phyloP scores from a whole-genome alignment of 2,888 invertebrate species.

The Epiperipatus broadwayi region DNA sequence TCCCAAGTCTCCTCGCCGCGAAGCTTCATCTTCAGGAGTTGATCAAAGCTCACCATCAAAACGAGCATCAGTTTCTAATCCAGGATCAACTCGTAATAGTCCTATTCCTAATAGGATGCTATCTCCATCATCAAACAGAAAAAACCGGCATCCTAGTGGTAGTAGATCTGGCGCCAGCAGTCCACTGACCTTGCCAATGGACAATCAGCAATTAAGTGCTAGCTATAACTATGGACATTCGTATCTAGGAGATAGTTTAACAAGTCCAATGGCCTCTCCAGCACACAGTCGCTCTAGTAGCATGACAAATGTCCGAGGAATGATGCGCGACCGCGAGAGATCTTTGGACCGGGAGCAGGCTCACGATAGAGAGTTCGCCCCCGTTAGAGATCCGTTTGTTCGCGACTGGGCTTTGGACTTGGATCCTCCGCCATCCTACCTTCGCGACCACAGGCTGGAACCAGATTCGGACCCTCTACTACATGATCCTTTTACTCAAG shows the following conservation, averaged over 20 bases:
- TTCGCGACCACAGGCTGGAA: not conserved
- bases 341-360: slow-evolving; percentile 45
- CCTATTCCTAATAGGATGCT: slow-evolving; percentile 12
- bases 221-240: slow-evolving; percentile 15
- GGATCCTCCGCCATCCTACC: slow-evolving; percentile 1
- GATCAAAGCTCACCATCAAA: slow-evolving; percentile 15
- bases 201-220: slow-evolving; percentile 20
- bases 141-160: slow-evolving; percentile 19
- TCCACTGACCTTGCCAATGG: slow-evolving; percentile 23
- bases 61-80: slow-evolving; percentile 16
- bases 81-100: slow-evolving; percentile 18
- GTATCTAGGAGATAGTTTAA: too few relatives aligned
- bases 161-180: slow-evolving; percentile 18
- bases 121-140: slow-evolving; percentile 15
- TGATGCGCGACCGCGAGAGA: slow-evolving; percentile 24
- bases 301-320: slow-evolving; percentile 19
- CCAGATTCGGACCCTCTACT: slow-evolving; percentile 21
- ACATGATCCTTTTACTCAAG: too few relatives aligned
- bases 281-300: too few relatives aligned
- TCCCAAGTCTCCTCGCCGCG: slow-evolving; percentile 26
- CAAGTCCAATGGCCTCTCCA: too few relatives aligned
- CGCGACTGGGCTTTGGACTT: slow-evolving; percentile 25
- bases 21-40: too few relatives aligned
- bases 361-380: slow-evolving; percentile 58
- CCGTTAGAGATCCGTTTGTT: slow-evolving; percentile 43